phyloP scores from a whole-genome alignment of 2,797 vertebrate species.

The Potorous gilbertii region DNA sequence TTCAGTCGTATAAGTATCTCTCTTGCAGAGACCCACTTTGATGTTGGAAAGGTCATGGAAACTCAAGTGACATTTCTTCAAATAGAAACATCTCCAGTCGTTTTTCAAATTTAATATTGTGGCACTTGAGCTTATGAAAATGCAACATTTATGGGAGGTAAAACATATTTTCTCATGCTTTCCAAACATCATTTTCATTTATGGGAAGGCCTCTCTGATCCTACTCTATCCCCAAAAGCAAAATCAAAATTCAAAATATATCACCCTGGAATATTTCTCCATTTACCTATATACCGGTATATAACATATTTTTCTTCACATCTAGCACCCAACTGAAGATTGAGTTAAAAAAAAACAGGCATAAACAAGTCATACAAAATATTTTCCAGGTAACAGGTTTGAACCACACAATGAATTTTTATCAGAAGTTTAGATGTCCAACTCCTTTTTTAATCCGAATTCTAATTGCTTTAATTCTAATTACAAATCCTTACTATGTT shows the following conservation, averaged over 20 bases:
- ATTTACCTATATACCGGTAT: neutral
- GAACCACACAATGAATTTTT: slow-evolving; percentile 48
- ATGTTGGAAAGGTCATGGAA: neutral
- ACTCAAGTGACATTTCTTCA: slow-evolving; percentile 36
- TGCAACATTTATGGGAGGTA: slow-evolving; percentile 25
- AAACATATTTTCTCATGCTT: slow-evolving; percentile 32
- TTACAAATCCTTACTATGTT: slow-evolving; percentile 11
- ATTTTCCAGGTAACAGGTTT: slow-evolving; percentile 27
- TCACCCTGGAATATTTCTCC: slow-evolving; percentile 1
- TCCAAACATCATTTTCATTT: slow-evolving; percentile 46
- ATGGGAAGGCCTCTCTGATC: neutral
- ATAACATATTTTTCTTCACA: neutral
- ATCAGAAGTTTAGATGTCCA: slow-evolving; percentile 51
- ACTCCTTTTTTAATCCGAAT: slow-evolving; percentile 36
- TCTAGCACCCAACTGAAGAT: neutral
- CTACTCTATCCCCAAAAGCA: neutral
- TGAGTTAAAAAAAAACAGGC: slow-evolving; percentile 17
- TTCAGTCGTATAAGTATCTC: slow-evolving; percentile 3
- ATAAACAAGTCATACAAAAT: slow-evolving; percentile 38
- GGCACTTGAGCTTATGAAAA: neutral
- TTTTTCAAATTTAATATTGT: neutral
- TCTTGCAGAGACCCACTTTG: neutral
- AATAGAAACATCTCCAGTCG: slow-evolving; percentile 25
- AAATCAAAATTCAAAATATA: slow-evolving; percentile 37
- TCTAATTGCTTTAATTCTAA: neutral